Conservation (phyloP, 2,113 vertebrate species). For the Acanthisitta chloris region DNA sequence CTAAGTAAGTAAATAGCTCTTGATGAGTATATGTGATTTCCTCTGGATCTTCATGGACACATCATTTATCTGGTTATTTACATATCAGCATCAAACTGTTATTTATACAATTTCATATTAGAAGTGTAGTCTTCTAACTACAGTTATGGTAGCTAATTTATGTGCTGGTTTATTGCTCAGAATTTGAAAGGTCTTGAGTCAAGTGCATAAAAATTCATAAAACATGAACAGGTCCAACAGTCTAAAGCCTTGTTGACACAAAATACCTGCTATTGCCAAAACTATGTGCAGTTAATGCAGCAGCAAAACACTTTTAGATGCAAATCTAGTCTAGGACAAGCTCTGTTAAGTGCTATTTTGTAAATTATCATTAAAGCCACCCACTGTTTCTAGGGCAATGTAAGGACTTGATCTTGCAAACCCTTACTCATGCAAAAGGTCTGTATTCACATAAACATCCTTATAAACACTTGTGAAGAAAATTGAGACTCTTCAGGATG, state of each 20-base stretch:
- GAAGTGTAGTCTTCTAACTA: neutral
- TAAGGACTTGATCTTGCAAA: neutral
- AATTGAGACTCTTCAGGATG: neutral
- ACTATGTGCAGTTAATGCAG: neutral
- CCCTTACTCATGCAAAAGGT: neutral
- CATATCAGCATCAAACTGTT: neutral
- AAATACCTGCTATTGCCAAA: neutral
- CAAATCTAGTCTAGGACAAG: neutral
- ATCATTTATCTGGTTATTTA: neutral
- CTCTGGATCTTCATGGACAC: neutral
- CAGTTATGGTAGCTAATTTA: neutral
- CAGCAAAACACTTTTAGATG: neutral
- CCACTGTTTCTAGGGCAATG: neutral
- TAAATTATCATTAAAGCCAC: slow-evolving; percentile 11
- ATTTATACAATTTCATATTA: neutral
- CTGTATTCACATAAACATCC: neutral
- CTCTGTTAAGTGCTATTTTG: neutral
- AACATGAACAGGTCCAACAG: neutral
- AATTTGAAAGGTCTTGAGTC: neutral
- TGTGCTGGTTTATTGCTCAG: neutral
- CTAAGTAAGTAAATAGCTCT: neutral
- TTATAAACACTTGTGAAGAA: neutral
- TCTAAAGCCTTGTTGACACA: slow-evolving; percentile 3
- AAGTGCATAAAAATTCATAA: slow-evolving; percentile 3
- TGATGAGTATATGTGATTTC: neutral